Conservation (phyloP, 2,888 invertebrate species). For the Habrosyne pyritoides region DNA sequence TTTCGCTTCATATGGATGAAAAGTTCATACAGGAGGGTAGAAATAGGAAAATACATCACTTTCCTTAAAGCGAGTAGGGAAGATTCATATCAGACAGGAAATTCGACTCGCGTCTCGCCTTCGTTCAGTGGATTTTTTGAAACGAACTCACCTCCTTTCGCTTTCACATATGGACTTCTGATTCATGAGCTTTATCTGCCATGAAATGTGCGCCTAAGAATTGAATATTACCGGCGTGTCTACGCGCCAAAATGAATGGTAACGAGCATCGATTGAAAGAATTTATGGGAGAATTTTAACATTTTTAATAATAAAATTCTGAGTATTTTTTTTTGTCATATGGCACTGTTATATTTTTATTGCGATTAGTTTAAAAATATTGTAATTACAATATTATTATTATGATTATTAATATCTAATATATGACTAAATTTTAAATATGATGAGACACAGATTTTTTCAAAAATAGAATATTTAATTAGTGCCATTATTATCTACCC, state of each 20-base stretch:
- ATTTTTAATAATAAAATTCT: background rate
- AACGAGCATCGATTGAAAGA: constrained; percentile 43
- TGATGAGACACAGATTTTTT: no score
- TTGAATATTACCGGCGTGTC: constrained; percentile 73
- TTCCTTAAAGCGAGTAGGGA: constrained; percentile 79
- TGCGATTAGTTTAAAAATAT: no score
- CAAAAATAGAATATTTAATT: no score
- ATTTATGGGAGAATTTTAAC: background rate
- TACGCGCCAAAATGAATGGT: constrained; percentile 58
- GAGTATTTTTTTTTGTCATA: no score
- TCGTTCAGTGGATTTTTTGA: constrained; percentile 71
- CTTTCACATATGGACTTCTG: constrained; percentile 76
- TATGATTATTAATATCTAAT: no score
- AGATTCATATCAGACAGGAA: constrained; percentile 82
- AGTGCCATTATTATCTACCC: no score
- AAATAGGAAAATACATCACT: constrained; percentile 82
- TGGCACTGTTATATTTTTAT: no score
- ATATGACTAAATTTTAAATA: no score
- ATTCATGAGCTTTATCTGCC: constrained; percentile 82
- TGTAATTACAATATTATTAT: no score
- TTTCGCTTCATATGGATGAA: constrained; percentile 37
- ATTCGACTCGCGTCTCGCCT: constrained; percentile 75
- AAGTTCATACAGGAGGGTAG: constrained; percentile 58
- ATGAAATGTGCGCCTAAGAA: constrained; percentile 76
- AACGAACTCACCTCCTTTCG: constrained; percentile 69